A percentile compares a stretch with the other conserved stretches of the same genome.
Evolutionary conservation across 2,113 vertebrate species (phyloP).

Genomic region (Atherinomorus stipes): DNA sequence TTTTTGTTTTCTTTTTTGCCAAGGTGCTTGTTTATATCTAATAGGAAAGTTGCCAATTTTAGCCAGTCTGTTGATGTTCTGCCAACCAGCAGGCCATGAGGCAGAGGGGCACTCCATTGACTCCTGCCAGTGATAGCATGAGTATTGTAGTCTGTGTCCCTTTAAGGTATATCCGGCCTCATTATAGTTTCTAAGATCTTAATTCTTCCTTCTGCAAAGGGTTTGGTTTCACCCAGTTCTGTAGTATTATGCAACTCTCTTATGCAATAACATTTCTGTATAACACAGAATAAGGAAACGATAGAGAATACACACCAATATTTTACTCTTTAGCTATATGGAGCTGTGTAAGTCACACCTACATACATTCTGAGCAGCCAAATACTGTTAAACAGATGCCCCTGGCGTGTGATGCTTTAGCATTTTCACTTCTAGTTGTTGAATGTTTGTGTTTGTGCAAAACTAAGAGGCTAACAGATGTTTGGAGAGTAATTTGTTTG

Average conservation of each 20-base stretch:
- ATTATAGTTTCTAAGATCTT: conserved; percentile 31
- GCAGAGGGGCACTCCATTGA: conserved; percentile 15
- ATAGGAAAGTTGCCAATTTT: conserved; percentile 27
- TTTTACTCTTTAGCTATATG: background rate
- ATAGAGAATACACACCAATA: background rate
- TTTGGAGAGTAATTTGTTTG: conserved; percentile 54
- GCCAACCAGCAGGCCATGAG: conserved; percentile 22
- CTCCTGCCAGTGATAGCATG: conserved; percentile 9
- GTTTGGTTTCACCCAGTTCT: conserved; percentile 49
- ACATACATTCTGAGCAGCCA: background rate
- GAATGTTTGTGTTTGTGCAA: conserved; percentile 4
- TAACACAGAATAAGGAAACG: conserved; percentile 41
- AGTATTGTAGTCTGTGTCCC: conserved; percentile 17
- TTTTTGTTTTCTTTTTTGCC: no score
- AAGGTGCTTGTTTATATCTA: conserved; percentile 13
- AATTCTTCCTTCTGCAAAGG: no score
- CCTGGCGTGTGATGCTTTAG: background rate
- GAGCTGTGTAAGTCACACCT: background rate
- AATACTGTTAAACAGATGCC: conserved; percentile 2
- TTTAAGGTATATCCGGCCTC: conserved; percentile 36
- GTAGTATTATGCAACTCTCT: conserved; percentile 63
- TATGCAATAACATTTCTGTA: conserved; percentile 58
- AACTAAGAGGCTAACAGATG: conserved; percentile 52
- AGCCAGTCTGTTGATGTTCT: conserved; percentile 8
- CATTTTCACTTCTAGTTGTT: conserved; percentile 20